Base-by-base conservation (phyloP, 2,113 vertebrate genomes). In the Mus pahari region DNA sequence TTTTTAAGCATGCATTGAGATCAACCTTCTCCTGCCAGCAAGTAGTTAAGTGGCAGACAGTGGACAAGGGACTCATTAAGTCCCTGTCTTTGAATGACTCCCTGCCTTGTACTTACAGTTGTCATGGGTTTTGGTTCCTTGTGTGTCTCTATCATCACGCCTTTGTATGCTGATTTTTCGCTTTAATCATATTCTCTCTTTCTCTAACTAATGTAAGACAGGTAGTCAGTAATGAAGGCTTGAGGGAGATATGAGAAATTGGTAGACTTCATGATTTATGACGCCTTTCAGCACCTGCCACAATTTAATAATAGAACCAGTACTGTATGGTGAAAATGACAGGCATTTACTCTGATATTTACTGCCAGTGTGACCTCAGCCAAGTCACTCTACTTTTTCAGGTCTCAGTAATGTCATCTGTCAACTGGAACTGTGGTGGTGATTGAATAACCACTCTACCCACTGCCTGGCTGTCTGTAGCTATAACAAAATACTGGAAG, bases 31-130 rank as follows among this genome's bases (percentile, higher is more conserved):
- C 2, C 10, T 14, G 16, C 39, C 75, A 55, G 20, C 58, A 36
- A 31, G 6, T 53, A 83, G n/a, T 11, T 73, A 7, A 74, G 36
- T 4, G 45, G n/a, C 19, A 16, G 36, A n/a, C 7, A 7, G 42
- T 33, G 1, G 28, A 16, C 7, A 7, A 16, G 19, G 55, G 70
- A 33, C 4, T 24, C 81, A n/a, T 33, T 0, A 0, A 39, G 33
- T 19, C 16, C 7, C 26, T 22, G 19, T 70, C 68, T n/a, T 26
- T 58, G 39, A 92, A 36, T 1, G 53, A 14, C 12, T 64, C 3
- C 36, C 22, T 62, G 33, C 19, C 66, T 39, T 48, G 11, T 58
- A 28, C 22, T 82, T 19, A 86, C n/a, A 13, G 0, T 14, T 39
- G 58, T 58, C 33, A 7, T 50, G 55, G 14, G 7, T 22, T n/a